These are phyloP conservation scores for Drosophila truncata DNA, from an alignment of 1,140 invertebrate genomes.

Conservation along the genomic window DNA sequence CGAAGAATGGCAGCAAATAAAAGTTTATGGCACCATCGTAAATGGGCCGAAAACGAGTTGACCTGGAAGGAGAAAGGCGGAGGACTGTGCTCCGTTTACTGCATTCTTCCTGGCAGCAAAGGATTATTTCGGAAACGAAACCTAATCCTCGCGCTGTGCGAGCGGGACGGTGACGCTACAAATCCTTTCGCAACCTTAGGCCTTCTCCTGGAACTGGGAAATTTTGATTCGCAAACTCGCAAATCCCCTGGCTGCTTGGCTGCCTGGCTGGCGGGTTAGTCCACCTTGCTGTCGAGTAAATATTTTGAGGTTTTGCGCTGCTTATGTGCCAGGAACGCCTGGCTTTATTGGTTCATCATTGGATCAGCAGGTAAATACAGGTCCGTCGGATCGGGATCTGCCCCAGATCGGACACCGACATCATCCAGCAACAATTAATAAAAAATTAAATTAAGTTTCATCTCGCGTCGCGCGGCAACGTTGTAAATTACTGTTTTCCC, in stretches of 20 bases:
- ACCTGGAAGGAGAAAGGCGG: conserved; percentile 28
- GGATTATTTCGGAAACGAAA: conserved; percentile 75
- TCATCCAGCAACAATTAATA: conserved; percentile 57
- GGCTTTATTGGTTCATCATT: conserved; percentile 63
- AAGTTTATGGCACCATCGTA: conserved; percentile 74
- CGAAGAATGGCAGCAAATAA: conserved; percentile 78
- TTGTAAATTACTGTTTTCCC: conserved; percentile 80
- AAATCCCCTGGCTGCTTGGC: conserved; percentile 43
- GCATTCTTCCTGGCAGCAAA: conserved; percentile 79
- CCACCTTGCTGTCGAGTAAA: conserved; percentile 60
- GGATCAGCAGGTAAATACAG: conserved; percentile 53
- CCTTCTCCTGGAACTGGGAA: conserved; percentile 56
- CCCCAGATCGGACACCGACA: conserved; percentile 22
- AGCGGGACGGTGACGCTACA: conserved; percentile 20
- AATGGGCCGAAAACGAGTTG: conserved; percentile 59
- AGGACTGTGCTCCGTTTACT: conserved; percentile 55
- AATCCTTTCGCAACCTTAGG: conserved; percentile 67
- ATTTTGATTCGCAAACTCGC: conserved; percentile 62
- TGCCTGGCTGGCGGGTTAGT: conserved; percentile 45
- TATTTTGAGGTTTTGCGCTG: conserved; percentile 83
- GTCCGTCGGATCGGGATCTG: conserved; percentile 20
- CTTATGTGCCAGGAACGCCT: conserved; percentile 70
- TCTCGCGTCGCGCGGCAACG: conserved; percentile 32
- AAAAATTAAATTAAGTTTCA: conserved; percentile 69
- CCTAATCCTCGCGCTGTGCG: conserved; percentile 53